Evolutionary conservation across 2,113 vertebrate genomes (phyloP).

Genomic region (Notechis scutatus): DNA sequence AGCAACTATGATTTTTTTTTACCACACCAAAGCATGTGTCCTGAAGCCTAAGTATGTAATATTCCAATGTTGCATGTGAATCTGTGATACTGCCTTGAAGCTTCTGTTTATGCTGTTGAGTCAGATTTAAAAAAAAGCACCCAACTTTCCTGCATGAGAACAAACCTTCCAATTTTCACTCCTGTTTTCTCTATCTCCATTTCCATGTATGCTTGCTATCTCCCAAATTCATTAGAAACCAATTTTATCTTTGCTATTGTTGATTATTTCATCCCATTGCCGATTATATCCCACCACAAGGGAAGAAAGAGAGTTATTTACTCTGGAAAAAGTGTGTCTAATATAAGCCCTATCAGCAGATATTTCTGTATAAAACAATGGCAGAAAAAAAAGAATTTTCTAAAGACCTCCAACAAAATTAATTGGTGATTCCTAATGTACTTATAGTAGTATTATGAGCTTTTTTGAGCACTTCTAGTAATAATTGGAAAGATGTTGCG

Average conservation of each 20-base stretch:
- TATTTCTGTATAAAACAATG: neutral
- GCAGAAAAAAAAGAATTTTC: neutral
- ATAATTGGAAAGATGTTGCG: constrained; percentile 8
- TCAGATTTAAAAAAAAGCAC: constrained; percentile 2
- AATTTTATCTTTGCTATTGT: constrained; percentile 13
- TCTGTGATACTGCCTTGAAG: neutral
- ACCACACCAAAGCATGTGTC: neutral
- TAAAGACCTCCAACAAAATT: constrained; percentile 11
- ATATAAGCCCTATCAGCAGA: constrained; percentile 8
- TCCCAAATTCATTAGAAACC: neutral
- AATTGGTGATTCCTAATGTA: constrained; percentile 10
- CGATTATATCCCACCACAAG: neutral
- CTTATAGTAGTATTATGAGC: neutral
- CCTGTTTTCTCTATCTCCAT: neutral
- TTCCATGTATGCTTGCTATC: neutral
- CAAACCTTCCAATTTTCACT: neutral
- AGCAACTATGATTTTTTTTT: neutral
- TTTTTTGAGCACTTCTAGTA: neutral
- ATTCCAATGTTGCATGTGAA: neutral
- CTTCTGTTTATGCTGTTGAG: constrained; percentile 3
- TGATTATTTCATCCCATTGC: constrained; percentile 7
- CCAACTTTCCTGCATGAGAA: neutral
- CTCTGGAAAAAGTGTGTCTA: neutral
- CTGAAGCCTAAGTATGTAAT: neutral
- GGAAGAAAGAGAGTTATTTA: constrained; percentile 2